Evolutionary conservation across 92 coral and sea anemone species (phyloP).

Genomic region (Desmophyllum pertusum): DNA sequence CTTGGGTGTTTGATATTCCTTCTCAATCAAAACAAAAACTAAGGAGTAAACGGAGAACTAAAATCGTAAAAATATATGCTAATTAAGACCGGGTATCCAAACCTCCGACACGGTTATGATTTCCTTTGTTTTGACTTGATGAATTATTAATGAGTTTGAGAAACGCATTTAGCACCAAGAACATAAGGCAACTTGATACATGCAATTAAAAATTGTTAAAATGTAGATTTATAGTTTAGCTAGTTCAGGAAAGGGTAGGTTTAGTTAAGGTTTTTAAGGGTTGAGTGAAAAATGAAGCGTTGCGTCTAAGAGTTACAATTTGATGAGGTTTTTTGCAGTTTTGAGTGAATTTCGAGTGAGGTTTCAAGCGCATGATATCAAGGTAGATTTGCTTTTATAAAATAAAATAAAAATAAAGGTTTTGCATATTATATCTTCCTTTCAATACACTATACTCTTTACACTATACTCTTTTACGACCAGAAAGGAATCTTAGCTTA

Average conservation of each 20-base stretch:
- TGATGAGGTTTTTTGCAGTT: not conserved
- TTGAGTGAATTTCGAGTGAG: not conserved
- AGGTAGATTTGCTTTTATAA: not conserved
- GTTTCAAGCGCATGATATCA: not conserved
- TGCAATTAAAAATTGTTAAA: too few relatives aligned
- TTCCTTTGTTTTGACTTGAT: not conserved
- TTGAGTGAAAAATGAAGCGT: not conserved
- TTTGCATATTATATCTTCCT: not conserved
- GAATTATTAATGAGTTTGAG: not conserved
- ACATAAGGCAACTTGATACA: too few relatives aligned
- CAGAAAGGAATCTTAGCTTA: too few relatives aligned
- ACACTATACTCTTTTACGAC: too few relatives aligned
- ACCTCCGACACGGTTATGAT: too few relatives aligned
- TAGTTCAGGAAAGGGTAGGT: not conserved
- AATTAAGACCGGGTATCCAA: too few relatives aligned
- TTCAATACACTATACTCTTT: not conserved
- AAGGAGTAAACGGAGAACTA: too few relatives aligned
- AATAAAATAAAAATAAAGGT: not conserved
- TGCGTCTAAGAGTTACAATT: not conserved
- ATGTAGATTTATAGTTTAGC: too few relatives aligned
- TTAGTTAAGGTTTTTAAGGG: not conserved
- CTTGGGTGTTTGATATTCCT: too few relatives aligned
- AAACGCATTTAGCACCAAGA: too few relatives aligned
- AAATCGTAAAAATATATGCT: too few relatives aligned
- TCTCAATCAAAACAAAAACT: too few relatives aligned